Evolutionary conservation across 2,888 invertebrate genomes (phyloP).

Genomic region (Drosophila mettleri): DNA sequence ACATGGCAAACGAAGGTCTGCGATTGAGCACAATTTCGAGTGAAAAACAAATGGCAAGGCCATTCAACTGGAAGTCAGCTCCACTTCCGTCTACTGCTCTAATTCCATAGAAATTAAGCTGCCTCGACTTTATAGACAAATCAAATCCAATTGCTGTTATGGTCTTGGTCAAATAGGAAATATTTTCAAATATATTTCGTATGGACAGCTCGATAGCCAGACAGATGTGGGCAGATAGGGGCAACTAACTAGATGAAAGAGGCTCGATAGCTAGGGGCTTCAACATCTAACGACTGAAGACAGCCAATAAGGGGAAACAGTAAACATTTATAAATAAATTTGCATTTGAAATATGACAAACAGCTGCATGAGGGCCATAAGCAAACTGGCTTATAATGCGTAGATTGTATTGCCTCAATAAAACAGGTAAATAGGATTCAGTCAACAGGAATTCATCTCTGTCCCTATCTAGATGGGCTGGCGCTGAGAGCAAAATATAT

Average conservation of each 20-base stretch:
- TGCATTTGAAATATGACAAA: conserved; percentile 2
- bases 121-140: not conserved
- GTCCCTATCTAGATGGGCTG: not conserved
- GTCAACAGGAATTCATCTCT: not conserved
- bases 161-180: not conserved
- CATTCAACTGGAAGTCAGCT: not conserved
- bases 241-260: not conserved
- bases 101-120: not conserved
- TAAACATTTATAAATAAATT: conserved; percentile 5
- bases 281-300: not conserved
- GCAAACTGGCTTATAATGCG: not conserved
- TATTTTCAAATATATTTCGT: not conserved
- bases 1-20: conserved; percentile 12
- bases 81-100: not conserved
- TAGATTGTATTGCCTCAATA: not conserved
- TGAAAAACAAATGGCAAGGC: not conserved
- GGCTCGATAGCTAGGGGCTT: not conserved
- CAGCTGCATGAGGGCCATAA: not conserved
- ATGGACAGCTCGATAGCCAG: not conserved
- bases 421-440: conserved; percentile 3
- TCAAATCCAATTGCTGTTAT: not conserved
- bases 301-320: conserved; percentile 1
- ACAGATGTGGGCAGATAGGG: not conserved
- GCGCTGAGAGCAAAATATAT: no score
- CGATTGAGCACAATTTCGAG: not conserved